Evolutionary conservation across 2,797 vertebrate species (phyloP).

Genomic region (Balearica regulorum): DNA sequence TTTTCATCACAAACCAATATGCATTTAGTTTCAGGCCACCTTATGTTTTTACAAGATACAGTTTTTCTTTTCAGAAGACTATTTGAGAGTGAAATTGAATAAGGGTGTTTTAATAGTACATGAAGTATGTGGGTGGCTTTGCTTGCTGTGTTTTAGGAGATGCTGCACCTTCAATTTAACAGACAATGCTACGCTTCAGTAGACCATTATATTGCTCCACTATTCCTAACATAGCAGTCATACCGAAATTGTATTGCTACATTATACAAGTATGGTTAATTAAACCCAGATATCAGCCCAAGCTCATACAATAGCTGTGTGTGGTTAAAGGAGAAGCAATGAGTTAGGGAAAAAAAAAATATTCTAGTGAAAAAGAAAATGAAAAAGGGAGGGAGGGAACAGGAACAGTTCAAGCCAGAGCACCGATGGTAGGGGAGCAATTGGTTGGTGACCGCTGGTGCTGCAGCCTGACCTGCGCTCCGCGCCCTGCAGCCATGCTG

Average conservation of each 20-base stretch:
- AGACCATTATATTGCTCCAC: constrained; percentile 39
- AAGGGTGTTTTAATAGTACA: constrained; percentile 28
- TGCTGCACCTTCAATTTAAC: constrained; percentile 38
- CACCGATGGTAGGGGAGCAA: not conserved
- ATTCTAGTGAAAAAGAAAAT: not conserved
- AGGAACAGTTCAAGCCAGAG: not conserved
- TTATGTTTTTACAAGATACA: constrained; percentile 7
- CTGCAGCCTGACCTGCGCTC: not conserved
- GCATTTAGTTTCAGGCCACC: constrained; percentile 11
- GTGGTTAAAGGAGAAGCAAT: not conserved
- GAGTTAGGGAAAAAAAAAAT: not conserved
- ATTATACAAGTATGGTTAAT: constrained; percentile 49
- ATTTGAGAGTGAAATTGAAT: constrained; percentile 47
- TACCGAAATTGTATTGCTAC: constrained; percentile 20
- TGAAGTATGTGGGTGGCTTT: constrained; percentile 34
- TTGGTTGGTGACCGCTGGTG: not conserved
- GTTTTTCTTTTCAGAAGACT: constrained; percentile 35
- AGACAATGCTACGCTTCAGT: not conserved
- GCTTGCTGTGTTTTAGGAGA: constrained; percentile 6
- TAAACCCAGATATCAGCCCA: constrained; percentile 46
- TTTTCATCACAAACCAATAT: constrained; percentile 24
- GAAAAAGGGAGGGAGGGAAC: not conserved
- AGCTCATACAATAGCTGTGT: not conserved
- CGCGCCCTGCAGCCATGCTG: not conserved
- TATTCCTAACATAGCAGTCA: not conserved